Evolutionary conservation across 2,797 vertebrate genomes (phyloP), one percentile per base, ranked within the genome.

Genomic region (Parotocinclus haroldoi): DNA sequence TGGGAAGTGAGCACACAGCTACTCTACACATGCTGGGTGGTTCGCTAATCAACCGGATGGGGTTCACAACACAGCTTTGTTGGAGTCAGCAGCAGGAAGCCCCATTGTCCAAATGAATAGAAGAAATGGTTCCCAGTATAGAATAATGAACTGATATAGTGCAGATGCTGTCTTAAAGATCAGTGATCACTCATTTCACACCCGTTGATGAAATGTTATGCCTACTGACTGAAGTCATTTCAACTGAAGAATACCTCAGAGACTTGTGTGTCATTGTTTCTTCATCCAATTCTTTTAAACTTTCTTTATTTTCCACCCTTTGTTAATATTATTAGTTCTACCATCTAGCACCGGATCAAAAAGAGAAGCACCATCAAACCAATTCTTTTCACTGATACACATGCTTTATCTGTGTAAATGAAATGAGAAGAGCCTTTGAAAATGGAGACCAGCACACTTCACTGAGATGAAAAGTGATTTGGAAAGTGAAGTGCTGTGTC

Each of bases 111-210:
- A 50, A 50, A 50, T 50, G 38, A 63, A 58, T 19, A 40, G 52
- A 72, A 76, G 70, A 69, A 77, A 74, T 64, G 72, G 76, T 69
- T 80, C 75, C 70, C 74, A 79, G 78, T 86, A 72, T 81, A 79
- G 81, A 76, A 83, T 66, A 40, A 14, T 74, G 79, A 81, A 83
- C 84, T 80, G 86, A 85, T 86, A 84, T 37, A n/a, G n/a, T 83
- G 83, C 76, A 79, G 77, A 83, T 82, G 84, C 82, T 81, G 81
- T 87, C 83, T 65, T 51, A 65, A 62, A 78, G 42, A 69, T 76
- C 80, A 72, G 66, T 66, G 63, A 70, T 61, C 69, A 83, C 74
- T 57, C 63, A 80, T 82, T 80, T 77, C 69, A 78, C 79, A 81
- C 66, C 62, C 65, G 46, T 49, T 50, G 51, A 59, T 53, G 14